Evolutionary conservation across 2,888 invertebrate genomes (phyloP).

Genomic region (Erebia epiphron): DNA sequence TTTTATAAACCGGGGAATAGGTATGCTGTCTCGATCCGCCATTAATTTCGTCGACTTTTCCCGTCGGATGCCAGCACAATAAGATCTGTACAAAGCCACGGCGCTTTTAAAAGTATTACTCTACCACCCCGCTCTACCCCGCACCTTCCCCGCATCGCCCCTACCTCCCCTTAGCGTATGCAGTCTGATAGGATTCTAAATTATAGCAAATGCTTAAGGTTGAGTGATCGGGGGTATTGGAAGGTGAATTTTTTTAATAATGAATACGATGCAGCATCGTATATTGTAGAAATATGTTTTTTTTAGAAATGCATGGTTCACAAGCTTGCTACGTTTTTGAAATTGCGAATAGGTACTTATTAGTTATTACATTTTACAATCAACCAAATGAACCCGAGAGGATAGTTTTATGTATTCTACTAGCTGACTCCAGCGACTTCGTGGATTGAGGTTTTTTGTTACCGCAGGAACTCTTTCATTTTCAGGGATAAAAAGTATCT

Average conservation of each 20-base stretch:
- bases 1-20: conserved; percentile 7
- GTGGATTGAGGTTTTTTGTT: too few species aligned
- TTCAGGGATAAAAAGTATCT: too few species aligned
- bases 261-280: conserved; percentile 9
- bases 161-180: conserved; percentile 39
- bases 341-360: too few species aligned
- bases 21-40: conserved; percentile 23
- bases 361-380: too few species aligned
- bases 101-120: conserved; percentile 81
- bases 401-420: too few species aligned
- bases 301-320: too few species aligned
- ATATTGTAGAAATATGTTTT: background rate
- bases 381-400: too few species aligned
- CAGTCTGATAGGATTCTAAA: conserved; percentile 38
- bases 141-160: conserved; percentile 44
- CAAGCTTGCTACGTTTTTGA: too few species aligned
- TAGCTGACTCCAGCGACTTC: too few species aligned
- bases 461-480: too few species aligned
- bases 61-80: conserved; percentile 63
- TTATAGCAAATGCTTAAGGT: conserved; percentile 34
- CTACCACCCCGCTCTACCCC: conserved; percentile 48
- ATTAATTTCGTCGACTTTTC: conserved; percentile 52
- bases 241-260: conserved; percentile 24
- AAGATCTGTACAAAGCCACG: conserved; percentile 65
- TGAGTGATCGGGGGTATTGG: conserved; percentile 31